A percentile compares a stretch with the other conserved stretches of the same genome.
Conservation (phyloP, 2,888 invertebrate species). For the Amphipoea oculea region DNA sequence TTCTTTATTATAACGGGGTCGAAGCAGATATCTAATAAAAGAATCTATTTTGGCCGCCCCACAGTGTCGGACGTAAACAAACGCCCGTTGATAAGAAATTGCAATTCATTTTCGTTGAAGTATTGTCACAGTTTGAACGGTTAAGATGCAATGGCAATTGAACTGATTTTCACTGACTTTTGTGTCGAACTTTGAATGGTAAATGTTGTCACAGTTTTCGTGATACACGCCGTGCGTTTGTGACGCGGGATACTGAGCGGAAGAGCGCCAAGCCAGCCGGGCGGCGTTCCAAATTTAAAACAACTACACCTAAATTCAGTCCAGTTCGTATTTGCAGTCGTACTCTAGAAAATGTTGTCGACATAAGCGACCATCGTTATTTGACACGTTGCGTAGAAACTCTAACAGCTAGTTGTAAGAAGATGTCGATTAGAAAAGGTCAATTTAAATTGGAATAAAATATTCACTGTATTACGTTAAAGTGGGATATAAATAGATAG, state of each 20-base stretch:
- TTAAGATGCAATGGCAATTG: conserved; percentile 13
- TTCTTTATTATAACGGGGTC: conserved; percentile 82
- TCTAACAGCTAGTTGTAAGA: conserved; percentile 26
- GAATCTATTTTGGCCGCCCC: conserved; percentile 86
- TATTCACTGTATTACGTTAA: conserved; percentile 27
- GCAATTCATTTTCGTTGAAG: conserved; percentile 74
- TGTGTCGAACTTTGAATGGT: conserved; percentile 53
- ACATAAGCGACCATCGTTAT: conserved; percentile 69
- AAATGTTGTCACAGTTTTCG: conserved; percentile 72
- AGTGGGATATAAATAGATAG: conserved; percentile 48
- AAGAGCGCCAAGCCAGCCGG: conserved; percentile 82
- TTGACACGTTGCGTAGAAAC: conserved; percentile 61
- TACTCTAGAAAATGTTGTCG: conserved; percentile 72
- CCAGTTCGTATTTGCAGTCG: conserved; percentile 74
- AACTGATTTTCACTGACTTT: conserved; percentile 60
- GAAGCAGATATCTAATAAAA: conserved; percentile 84
- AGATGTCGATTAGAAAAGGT: conserved; percentile 39
- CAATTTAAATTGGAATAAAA: conserved; percentile 46
- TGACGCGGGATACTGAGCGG: conserved; percentile 78
- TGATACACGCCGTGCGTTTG: conserved; percentile 77
- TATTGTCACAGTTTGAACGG: conserved; percentile 57
- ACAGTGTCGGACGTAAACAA: conserved; percentile 80
- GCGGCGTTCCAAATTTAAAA: conserved; percentile 88
- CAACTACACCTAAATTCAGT: conserved; percentile 83
- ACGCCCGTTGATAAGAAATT: conserved; percentile 66